These are phyloP conservation scores for Aselliscus stoliczkanus DNA, from an alignment of 2,797 vertebrate genomes.

Conservation along the genomic window DNA sequence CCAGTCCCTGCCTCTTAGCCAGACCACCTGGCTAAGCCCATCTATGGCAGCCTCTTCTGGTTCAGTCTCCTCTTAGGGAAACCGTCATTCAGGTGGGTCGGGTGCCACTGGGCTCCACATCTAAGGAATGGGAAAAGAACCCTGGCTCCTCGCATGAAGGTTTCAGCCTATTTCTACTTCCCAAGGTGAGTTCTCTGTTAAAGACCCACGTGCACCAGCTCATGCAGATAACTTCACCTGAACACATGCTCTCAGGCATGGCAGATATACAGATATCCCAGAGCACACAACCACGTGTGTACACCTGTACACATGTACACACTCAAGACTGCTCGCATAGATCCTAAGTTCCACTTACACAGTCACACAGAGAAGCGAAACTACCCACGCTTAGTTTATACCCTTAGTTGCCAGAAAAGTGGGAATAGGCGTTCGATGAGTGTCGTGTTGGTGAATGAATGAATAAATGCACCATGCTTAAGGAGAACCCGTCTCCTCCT, in stretches of 20 bases:
- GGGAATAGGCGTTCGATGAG: not conserved
- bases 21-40: not conserved
- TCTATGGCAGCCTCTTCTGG: accelerated
- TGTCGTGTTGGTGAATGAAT: no score
- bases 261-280: no score
- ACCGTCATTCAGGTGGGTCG: no score
- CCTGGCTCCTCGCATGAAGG: not conserved
- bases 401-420: not conserved
- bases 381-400: no score
- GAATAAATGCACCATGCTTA: not conserved
- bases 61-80: not conserved
- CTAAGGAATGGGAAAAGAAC: not conserved
- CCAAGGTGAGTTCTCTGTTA: not conserved
- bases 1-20: not conserved
- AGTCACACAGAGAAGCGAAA: not conserved
- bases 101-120: not conserved
- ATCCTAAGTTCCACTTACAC: not conserved
- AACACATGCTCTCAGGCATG: accelerated
- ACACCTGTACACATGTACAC: accelerated
- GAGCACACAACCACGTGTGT: not conserved
- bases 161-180: not conserved
- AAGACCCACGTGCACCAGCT: no score
- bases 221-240: not conserved
- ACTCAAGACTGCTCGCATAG: not conserved
- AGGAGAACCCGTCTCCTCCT: not conserved